A percentile compares a stretch with the other conserved stretches of the same genome.
These are phyloP conservation scores for Cinara cedri DNA, from an alignment of 2,888 invertebrate genomes.

Conservation along the genomic window DNA sequence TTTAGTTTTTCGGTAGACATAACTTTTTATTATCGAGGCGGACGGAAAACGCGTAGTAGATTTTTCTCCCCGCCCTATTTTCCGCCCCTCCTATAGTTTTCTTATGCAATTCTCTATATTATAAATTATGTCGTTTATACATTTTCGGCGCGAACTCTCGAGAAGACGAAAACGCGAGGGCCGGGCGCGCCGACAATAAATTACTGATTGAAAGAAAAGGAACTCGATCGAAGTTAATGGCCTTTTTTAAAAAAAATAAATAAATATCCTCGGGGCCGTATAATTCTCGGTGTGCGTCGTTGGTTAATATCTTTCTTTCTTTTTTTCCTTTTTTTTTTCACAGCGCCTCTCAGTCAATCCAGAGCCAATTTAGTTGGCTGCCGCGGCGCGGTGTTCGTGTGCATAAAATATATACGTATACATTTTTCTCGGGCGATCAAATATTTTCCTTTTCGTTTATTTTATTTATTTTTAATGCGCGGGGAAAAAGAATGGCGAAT, in stretches of 20 bases:
- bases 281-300: conserved; percentile 33
- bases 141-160: conserved; percentile 28
- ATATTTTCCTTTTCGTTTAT: conserved; percentile 19
- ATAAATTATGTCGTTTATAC: conserved; percentile 53
- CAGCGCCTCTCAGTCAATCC: conserved; percentile 32
- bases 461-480: background rate
- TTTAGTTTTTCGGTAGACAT: background rate
- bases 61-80: background rate
- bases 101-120: conserved; percentile 3
- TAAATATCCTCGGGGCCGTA: conserved; percentile 40
- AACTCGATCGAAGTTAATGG: conserved; percentile 53
- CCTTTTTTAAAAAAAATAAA: conserved; percentile 34
- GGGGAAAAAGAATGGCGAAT: conserved; percentile 4
- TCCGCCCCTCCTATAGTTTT: background rate
- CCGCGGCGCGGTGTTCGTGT: background rate
- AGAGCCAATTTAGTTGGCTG: conserved; percentile 48
- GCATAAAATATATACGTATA: conserved; percentile 42
- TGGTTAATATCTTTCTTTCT: conserved; percentile 40
- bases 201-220: conserved; percentile 54
- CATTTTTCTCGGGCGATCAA: conserved; percentile 14
- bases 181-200: conserved; percentile 43
- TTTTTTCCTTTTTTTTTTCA: no score
- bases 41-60: background rate
- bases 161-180: conserved; percentile 4
- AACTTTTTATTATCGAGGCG: background rate